These are phyloP conservation scores for Antigone vipio DNA, from an alignment of 2,113 vertebrate genomes.

Conservation along the genomic window DNA sequence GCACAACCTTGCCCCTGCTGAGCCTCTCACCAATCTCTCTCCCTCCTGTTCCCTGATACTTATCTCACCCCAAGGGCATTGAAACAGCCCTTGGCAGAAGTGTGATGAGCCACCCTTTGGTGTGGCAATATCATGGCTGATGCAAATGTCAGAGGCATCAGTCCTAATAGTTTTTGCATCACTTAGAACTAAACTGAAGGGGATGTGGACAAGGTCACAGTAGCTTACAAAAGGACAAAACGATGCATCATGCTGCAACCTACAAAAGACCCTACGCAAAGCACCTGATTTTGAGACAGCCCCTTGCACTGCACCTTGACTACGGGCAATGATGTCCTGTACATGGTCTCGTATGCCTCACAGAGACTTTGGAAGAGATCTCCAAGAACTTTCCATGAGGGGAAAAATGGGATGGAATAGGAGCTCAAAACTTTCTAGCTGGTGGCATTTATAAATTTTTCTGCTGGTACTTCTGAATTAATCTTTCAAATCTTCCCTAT, in stretches of 20 bases:
- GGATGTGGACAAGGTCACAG: background rate
- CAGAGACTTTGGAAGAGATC: background rate
- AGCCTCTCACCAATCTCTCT: background rate
- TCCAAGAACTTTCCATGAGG: background rate
- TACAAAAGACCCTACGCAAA: background rate
- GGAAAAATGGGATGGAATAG: background rate
- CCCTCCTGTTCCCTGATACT: slow-evolving; percentile 33
- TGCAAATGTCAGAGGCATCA: background rate
- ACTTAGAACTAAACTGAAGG: background rate
- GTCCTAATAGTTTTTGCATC: background rate
- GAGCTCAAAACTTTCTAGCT: background rate
- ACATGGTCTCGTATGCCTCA: accelerated
- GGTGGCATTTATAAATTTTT: background rate
- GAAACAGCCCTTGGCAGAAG: slow-evolving; percentile 52
- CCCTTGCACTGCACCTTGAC: background rate
- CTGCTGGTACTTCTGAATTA: background rate
- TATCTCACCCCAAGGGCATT: slow-evolving; percentile 40
- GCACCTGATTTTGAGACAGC: background rate
- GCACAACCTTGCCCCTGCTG: slow-evolving; percentile 43
- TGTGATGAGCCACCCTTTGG: background rate
- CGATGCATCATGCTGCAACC: background rate
- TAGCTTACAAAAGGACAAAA: background rate
- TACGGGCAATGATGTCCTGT: background rate
- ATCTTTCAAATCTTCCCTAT: background rate
- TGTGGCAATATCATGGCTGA: slow-evolving; percentile 48